These are phyloP conservation scores for Passer domesticus DNA, from an alignment of 2,113 vertebrate species.

Conservation along the genomic window DNA sequence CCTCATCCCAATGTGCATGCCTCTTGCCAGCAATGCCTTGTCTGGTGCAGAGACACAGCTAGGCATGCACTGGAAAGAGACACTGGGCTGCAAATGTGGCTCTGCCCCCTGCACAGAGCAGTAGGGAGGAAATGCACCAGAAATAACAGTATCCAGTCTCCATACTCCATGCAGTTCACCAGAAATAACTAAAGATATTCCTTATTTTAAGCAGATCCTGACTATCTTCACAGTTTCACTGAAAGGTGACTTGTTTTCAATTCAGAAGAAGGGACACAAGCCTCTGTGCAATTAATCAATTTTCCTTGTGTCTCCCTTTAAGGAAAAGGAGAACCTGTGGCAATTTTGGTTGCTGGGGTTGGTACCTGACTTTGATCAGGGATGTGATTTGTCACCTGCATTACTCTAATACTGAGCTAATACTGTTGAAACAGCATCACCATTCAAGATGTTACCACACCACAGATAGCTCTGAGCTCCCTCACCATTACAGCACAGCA, in stretches of 20 bases:
- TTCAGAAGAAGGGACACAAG: neutral
- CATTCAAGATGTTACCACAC: neutral
- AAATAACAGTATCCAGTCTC: neutral
- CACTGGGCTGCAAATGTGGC: neutral
- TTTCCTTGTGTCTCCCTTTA: neutral
- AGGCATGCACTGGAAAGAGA: neutral
- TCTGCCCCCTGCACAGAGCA: neutral
- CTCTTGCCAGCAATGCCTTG: neutral
- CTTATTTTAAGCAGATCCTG: neutral
- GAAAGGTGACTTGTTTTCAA: neutral
- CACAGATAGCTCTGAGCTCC: neutral
- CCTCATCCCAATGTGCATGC: neutral
- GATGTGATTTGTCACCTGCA: neutral
- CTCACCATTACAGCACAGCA: neutral
- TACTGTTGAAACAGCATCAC: accelerated
- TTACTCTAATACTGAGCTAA: neutral
- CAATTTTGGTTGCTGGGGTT: neutral
- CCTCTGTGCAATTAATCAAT: neutral
- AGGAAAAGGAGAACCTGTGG: neutral
- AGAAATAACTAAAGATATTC: neutral
- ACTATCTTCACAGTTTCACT: neutral
- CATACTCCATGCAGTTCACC: neutral
- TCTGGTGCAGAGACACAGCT: neutral
- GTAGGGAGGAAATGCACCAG: neutral
- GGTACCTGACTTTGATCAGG: neutral